phyloP scores from a whole-genome alignment of 2,113 vertebrate genomes.

The Elachura formosa region DNA sequence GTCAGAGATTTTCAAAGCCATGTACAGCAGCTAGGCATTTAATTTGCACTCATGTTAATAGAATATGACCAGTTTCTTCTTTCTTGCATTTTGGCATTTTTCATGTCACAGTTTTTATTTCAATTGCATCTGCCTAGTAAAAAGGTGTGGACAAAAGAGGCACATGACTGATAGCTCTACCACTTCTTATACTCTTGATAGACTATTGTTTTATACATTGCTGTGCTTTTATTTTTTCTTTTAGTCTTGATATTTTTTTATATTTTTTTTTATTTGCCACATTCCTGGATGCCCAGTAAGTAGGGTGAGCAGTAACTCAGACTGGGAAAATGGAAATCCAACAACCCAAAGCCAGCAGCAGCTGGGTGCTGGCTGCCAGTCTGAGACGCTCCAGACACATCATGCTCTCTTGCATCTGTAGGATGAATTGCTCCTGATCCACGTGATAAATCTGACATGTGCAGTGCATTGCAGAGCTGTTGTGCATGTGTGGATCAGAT shows the following conservation, averaged over 20 bases:
- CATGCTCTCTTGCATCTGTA: not conserved
- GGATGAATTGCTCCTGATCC: not conserved
- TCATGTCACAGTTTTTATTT: not conserved
- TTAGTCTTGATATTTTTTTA: fast-evolving
- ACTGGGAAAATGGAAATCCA: not conserved
- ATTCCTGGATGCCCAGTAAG: not conserved
- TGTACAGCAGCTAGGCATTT: not conserved
- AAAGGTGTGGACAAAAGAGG: not conserved
- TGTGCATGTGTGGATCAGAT: fast-evolving
- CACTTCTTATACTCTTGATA: not conserved
- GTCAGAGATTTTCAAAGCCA: slow-evolving; percentile 27
- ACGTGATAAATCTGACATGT: not conserved
- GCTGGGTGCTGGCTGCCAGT: not conserved
- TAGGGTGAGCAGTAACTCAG: not conserved
- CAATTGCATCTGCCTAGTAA: not conserved
- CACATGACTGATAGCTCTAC: not conserved
- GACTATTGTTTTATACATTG: not conserved
- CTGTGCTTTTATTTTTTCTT: not conserved
- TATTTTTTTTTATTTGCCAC: not conserved
- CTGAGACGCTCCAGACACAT: not conserved
- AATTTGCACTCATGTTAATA: not conserved
- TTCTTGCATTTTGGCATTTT: not conserved
- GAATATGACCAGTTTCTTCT: not conserved
- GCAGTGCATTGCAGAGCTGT: not conserved
- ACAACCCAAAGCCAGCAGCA: not conserved